These are phyloP conservation scores for Gryllus bimaculatus DNA, from an alignment of 1,140 invertebrate genomes.

Conservation along the genomic window DNA sequence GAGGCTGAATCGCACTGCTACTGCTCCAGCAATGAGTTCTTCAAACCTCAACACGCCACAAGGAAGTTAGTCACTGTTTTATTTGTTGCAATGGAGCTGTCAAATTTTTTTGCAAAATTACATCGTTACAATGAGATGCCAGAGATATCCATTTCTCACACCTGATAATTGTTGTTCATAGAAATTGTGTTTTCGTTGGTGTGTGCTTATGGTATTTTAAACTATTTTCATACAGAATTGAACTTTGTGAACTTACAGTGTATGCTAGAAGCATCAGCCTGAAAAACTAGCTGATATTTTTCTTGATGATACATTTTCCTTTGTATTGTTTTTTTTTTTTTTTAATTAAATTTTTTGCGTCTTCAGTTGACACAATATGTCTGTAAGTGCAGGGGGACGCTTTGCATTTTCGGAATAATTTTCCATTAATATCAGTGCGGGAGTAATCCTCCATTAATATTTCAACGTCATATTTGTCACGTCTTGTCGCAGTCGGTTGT, in stretches of 20 bases:
- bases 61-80: conserved; percentile 8
- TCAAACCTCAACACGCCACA: conserved; percentile 12
- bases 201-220: too few relatives aligned
- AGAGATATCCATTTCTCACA: neutral
- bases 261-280: too few relatives aligned
- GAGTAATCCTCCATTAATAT: too few relatives aligned
- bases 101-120: neutral
- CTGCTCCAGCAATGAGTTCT: conserved; percentile 12
- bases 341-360: neutral
- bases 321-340: neutral
- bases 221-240: too few relatives aligned
- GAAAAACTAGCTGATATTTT: neutral
- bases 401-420: too few relatives aligned
- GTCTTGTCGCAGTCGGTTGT: too few relatives aligned
- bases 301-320: neutral
- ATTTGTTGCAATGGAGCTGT: too few relatives aligned
- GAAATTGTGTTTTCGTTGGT: too few relatives aligned
- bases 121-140: neutral
- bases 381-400: too few relatives aligned
- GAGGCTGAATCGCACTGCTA: conserved; percentile 7
- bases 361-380: neutral
- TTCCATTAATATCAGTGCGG: too few relatives aligned
- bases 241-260: neutral
- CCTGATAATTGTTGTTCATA: neutral
- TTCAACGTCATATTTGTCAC: too few relatives aligned